A percentile compares a stretch with the other conserved stretches of the same genome.
These are phyloP conservation scores for Bradypodion pumilum DNA, from an alignment of 2,797 vertebrate genomes.

Conservation along the genomic window DNA sequence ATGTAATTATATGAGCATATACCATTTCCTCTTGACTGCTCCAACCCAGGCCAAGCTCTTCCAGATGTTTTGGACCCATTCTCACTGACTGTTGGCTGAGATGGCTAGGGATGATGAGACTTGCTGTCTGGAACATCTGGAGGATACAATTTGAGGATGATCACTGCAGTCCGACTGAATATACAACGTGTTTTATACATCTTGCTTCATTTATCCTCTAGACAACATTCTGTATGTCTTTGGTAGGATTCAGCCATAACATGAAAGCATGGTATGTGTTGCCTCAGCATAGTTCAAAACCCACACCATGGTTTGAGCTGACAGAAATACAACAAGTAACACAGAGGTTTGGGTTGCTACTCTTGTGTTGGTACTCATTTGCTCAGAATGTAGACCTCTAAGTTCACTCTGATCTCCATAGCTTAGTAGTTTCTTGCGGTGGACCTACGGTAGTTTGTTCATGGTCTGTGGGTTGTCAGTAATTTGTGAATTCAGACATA, in stretches of 20 bases:
- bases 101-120: neutral
- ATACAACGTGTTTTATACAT: neutral
- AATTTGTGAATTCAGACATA: neutral
- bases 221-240: neutral
- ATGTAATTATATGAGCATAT: neutral
- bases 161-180: neutral
- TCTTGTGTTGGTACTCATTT: neutral
- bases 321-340: neutral
- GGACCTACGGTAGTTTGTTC: neutral
- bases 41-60: neutral
- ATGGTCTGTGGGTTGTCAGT: neutral
- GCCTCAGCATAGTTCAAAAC: neutral
- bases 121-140: neutral
- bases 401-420: neutral
- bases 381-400: neutral
- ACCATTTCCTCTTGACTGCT: neutral
- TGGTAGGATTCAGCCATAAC: neutral
- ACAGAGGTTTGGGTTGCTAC: neutral
- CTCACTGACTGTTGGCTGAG: neutral
- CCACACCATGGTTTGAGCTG: neutral
- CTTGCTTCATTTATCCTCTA: neutral
- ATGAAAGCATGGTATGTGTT: neutral
- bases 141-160: neutral
- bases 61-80: neutral
- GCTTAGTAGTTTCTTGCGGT: neutral